phyloP scores from a whole-genome alignment of 2,113 vertebrate genomes.

The Ginglymostoma cirratum region DNA sequence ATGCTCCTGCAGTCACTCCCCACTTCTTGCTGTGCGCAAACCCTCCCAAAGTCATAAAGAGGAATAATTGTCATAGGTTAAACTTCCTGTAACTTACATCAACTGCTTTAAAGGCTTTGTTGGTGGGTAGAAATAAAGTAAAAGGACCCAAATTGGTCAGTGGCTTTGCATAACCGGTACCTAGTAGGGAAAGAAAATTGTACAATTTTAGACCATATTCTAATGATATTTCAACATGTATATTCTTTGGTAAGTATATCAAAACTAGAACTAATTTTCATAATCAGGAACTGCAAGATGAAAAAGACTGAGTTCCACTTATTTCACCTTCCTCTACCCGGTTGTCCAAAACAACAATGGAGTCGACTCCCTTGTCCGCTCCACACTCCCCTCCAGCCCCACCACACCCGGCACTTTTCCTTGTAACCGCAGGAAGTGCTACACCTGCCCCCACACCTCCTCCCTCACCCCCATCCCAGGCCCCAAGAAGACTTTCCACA shows the following conservation, averaged over 20 bases:
- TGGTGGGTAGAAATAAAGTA: constrained; percentile 74
- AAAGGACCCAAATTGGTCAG: constrained; percentile 76
- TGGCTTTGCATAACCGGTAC: constrained; percentile 65
- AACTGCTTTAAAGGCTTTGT: constrained; percentile 65
- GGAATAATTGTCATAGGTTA: neutral
- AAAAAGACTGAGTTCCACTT: neutral
- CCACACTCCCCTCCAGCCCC: no score
- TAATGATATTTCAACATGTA: neutral
- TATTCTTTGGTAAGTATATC: neutral
- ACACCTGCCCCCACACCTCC: no score
- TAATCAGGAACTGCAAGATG: neutral
- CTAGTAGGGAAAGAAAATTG: constrained; percentile 50
- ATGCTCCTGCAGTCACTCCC: neutral
- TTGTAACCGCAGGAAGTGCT: no score
- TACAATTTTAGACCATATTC: neutral
- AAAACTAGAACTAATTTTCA: neutral
- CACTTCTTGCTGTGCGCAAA: neutral
- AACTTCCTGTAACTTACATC: constrained; percentile 52
- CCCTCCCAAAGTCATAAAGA: neutral
- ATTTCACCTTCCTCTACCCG: neutral
- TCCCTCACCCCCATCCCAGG: no score
- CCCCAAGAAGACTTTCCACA: no score
- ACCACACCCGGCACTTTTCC: no score
- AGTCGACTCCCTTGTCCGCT: no score
- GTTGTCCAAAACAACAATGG: neutral